Percentiles rank a stretch among this genome's conserved stretches.
These are phyloP conservation scores for Orchesella flavescens DNA, from an alignment of 2,888 invertebrate species.

Conservation along the genomic window DNA sequence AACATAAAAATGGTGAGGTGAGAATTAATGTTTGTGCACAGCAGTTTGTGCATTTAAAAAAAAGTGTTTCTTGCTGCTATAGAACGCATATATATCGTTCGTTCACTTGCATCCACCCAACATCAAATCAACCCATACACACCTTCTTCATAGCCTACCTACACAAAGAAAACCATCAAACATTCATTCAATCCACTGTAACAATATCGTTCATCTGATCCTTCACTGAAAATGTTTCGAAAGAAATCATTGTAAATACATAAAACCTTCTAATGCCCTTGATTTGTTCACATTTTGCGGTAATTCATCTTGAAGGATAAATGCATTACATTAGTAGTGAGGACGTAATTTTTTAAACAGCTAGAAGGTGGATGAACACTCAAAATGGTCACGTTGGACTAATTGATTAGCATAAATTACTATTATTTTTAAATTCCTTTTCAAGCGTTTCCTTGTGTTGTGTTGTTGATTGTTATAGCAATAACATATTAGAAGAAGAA, in stretches of 20 bases:
- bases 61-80: background rate
- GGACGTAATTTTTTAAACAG: too few relatives aligned
- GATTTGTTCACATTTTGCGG: background rate
- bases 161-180: background rate
- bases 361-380: slow-evolving; percentile 42
- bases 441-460: slow-evolving; percentile 11
- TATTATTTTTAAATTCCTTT: slow-evolving; percentile 45
- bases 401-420: slow-evolving; percentile 64
- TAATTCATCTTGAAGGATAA: background rate
- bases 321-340: too few relatives aligned
- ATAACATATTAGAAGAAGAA: slow-evolving; percentile 47
- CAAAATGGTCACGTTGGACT: slow-evolving; percentile 53
- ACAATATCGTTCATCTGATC: slow-evolving; percentile 14
- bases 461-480: background rate
- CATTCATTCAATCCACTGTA: slow-evolving; percentile 40
- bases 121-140: slow-evolving; percentile 30
- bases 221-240: background rate
- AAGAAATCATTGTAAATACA: background rate
- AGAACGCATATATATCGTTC: background rate
- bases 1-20: slow-evolving; percentile 47
- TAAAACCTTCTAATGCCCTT: background rate
- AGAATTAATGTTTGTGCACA: slow-evolving; percentile 47
- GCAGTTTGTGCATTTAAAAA: too few relatives aligned
- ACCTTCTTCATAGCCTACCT: slow-evolving; percentile 8
- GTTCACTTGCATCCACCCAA: slow-evolving; percentile 5